A percentile compares a stretch with the other conserved stretches of the same genome.
These are phyloP conservation scores for Nasonia oneida DNA, from an alignment of 2,888 invertebrate genomes.

Conservation along the genomic window DNA sequence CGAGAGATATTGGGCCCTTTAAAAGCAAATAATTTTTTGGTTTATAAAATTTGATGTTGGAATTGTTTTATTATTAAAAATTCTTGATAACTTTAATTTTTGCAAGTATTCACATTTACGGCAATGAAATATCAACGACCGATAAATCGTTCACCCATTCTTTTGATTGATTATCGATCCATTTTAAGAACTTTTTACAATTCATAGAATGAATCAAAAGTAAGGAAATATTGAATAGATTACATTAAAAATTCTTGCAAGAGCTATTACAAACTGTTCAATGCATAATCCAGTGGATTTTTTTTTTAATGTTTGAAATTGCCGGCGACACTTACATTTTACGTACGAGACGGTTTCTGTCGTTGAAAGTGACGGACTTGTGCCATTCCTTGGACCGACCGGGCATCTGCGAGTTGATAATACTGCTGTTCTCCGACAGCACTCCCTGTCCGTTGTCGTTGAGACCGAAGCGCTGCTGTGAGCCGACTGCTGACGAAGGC, in stretches of 20 bases:
- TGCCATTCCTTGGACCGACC: conserved; percentile 61
- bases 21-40: not conserved
- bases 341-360: conserved; percentile 58
- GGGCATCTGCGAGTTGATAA: conserved; percentile 51
- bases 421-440: conserved; percentile 57
- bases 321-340: conserved; percentile 57
- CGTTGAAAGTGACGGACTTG: conserved; percentile 56
- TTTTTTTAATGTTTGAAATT: not conserved
- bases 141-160: not conserved
- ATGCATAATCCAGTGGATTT: not conserved
- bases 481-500: conserved; percentile 53
- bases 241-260: not conserved
- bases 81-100: not conserved
- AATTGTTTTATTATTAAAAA: not conserved
- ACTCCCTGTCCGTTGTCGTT: conserved; percentile 55
- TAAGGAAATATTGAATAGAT: not conserved
- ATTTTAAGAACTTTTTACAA: not conserved
- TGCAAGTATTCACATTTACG: not conserved
- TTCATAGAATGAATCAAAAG: not conserved
- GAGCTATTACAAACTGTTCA: not conserved
- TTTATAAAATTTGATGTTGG: not conserved
- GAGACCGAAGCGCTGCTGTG: conserved; percentile 52
- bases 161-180: not conserved
- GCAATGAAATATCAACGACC: not conserved
- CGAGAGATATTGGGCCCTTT: conserved; percentile 61